A percentile compares a stretch with the other conserved stretches of the same genome.
phyloP scores from a whole-genome alignment of 2,888 invertebrate species.

The Cheilosia vernalis region DNA sequence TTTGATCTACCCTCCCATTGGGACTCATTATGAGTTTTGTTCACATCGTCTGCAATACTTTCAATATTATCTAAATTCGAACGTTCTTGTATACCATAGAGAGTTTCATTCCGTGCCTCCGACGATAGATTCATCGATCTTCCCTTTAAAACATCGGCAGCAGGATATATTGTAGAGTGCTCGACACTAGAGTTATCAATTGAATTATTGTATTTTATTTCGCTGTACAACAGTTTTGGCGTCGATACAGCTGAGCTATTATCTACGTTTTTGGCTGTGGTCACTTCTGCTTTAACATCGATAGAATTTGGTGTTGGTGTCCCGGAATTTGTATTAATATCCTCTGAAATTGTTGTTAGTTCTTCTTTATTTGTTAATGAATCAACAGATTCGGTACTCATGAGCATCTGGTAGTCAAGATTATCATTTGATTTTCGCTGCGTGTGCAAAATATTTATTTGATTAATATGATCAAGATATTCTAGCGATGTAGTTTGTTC shows the following conservation, averaged over 20 bases:
- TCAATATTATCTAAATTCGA: conserved; percentile 63
- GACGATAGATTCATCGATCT: conserved; percentile 65
- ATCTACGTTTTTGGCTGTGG: not conserved
- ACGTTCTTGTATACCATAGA: not conserved
- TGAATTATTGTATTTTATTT: not conserved
- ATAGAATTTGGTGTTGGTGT: no score
- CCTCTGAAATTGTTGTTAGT: not conserved
- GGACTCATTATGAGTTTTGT: conserved; percentile 49
- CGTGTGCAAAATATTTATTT: not conserved
- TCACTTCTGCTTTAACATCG: not conserved
- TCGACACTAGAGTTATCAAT: not conserved
- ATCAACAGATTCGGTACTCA: not conserved
- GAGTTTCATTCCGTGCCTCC: conserved; percentile 3
- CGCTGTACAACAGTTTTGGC: not conserved
- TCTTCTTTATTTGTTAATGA: conserved; percentile 11
- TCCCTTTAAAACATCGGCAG: conserved; percentile 37
- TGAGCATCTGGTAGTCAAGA: not conserved
- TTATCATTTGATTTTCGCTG: not conserved
- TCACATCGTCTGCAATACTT: conserved; percentile 58
- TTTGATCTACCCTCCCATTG: conserved; percentile 79
- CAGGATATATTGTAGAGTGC: not conserved
- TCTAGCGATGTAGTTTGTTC: conserved; percentile 21
- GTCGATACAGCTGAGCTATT: not conserved
- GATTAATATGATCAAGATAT: not conserved
- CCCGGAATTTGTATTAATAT: not conserved